Percentiles rank a stretch among this genome's conserved stretches.
phyloP scores from a whole-genome alignment of 1,140 invertebrate species.

The Ips typographus region DNA sequence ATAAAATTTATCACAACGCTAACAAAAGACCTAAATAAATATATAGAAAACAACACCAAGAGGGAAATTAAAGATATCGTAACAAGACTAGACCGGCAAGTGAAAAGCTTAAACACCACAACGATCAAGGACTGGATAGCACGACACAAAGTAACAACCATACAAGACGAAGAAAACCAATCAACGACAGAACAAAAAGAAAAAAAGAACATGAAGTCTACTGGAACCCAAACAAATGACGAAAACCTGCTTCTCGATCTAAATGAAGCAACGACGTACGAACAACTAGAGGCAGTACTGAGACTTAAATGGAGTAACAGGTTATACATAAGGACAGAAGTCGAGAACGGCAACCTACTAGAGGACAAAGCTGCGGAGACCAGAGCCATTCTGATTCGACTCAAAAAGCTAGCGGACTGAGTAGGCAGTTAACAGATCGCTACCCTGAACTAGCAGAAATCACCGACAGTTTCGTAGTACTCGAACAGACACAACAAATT shows the following conservation, averaged over 20 bases:
- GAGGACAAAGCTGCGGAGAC: too few relatives aligned
- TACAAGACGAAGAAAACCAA: neutral
- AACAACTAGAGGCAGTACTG: too few relatives aligned
- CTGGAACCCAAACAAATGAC: neutral
- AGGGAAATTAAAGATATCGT: neutral
- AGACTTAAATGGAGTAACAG: too few relatives aligned
- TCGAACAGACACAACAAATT: too few relatives aligned
- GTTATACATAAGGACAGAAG: too few relatives aligned
- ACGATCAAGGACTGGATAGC: neutral
- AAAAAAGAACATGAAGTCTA: neutral
- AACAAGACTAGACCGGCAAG: neutral
- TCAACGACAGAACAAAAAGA: neutral
- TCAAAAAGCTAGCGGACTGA: too few relatives aligned
- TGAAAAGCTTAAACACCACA: neutral
- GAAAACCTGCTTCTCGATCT: neutral
- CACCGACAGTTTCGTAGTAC: too few relatives aligned
- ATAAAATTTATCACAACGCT: neutral
- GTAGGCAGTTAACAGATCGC: too few relatives aligned
- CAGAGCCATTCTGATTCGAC: too few relatives aligned
- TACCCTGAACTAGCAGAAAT: too few relatives aligned
- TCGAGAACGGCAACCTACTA: too few relatives aligned
- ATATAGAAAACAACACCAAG: slow-evolving; percentile 1
- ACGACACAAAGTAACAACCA: neutral
- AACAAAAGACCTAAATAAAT: neutral
- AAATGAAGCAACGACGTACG: too few relatives aligned